Conservation (phyloP, 2,113 vertebrate species). For the Ptychochromis oligacanthus region DNA sequence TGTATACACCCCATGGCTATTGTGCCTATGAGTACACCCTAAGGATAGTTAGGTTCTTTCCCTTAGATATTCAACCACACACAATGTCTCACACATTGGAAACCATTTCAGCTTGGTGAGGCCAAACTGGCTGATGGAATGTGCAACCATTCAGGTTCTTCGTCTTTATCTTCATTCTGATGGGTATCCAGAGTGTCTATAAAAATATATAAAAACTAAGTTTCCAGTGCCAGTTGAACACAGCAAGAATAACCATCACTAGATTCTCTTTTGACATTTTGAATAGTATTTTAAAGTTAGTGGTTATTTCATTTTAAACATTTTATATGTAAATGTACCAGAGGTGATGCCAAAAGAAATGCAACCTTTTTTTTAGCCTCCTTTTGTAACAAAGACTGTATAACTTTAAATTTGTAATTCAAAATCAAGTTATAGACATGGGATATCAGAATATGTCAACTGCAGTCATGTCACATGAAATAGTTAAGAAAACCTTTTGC, state of each 20-base stretch:
- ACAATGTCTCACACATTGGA: rapidly evolving
- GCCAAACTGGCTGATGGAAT: too few relatives aligned
- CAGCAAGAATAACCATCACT: not conserved
- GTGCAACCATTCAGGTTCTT: not conserved
- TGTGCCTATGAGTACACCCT: not conserved
- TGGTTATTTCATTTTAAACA: not conserved
- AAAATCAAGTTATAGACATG: too few relatives aligned
- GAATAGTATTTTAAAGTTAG: not conserved
- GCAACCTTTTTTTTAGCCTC: too few relatives aligned
- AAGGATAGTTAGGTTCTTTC: not conserved
- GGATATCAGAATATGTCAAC: too few relatives aligned
- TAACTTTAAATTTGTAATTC: not conserved
- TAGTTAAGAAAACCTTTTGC: too few relatives aligned
- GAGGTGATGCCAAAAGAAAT: too few relatives aligned
- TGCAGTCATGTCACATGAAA: too few relatives aligned
- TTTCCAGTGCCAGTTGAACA: not conserved
- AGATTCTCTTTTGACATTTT: not conserved
- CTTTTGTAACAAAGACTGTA: too few relatives aligned
- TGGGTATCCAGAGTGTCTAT: not conserved
- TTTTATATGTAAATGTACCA: not conserved
- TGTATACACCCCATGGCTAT: not conserved
- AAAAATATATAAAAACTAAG: not conserved
- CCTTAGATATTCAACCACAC: not conserved
- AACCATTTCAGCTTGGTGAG: not conserved
- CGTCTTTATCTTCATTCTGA: not conserved